Conservation (phyloP, 1,140 invertebrate species). For the Panagrolaimus sp. region DNA sequence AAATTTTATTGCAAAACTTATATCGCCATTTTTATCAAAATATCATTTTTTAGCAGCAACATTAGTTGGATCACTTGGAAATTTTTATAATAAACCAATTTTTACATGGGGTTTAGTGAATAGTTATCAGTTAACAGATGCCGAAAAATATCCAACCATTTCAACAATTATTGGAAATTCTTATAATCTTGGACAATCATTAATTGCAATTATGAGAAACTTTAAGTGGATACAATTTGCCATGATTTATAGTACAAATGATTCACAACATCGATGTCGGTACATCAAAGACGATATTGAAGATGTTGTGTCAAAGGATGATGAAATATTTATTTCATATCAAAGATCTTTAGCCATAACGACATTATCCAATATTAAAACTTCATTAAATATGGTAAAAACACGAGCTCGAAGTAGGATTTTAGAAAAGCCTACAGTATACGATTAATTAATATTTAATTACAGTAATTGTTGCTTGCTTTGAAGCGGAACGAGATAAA, state of each 20-base stretch:
- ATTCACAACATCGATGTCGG: background rate
- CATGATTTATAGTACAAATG: background rate
- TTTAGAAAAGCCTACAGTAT: background rate
- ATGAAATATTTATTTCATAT: background rate
- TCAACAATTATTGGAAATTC: background rate
- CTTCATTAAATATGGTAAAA: conserved; percentile 17
- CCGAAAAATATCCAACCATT: background rate
- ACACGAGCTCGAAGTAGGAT: conserved; percentile 25
- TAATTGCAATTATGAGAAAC: background rate
- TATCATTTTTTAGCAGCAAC: background rate
- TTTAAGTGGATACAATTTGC: background rate
- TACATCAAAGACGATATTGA: conserved; percentile 7
- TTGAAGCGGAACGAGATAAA: conserved; percentile 21
- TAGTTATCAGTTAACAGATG: background rate
- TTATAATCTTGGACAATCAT: background rate
- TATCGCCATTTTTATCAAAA: background rate
- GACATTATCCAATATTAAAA: conserved; percentile 18
- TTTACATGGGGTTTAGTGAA: background rate
- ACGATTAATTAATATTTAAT: conserved; percentile 3
- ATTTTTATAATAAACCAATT: background rate
- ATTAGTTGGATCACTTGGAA: background rate
- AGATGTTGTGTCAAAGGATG: background rate
- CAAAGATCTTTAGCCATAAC: background rate
- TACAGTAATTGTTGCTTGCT: conserved; percentile 33
- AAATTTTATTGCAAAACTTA: no score